Evolutionary conservation across 2,113 vertebrate genomes (phyloP).

Genomic region (Myiozetetes cayanensis): DNA sequence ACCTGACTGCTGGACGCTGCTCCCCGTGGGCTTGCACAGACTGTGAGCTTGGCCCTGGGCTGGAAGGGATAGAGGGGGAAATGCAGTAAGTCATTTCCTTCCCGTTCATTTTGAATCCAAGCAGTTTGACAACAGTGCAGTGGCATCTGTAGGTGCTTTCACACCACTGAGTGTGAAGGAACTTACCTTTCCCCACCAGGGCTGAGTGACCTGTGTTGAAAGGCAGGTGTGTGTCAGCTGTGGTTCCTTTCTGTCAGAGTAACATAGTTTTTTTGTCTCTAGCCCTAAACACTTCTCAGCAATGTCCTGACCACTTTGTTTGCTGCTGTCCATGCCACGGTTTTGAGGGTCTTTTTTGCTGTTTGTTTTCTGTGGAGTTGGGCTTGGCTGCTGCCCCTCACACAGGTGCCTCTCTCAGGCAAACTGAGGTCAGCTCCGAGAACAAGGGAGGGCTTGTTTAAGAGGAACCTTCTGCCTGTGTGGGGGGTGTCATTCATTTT

Average conservation of each 20-base stretch:
- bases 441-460: background rate
- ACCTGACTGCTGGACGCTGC: background rate
- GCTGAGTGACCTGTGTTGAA: background rate
- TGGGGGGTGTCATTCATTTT: background rate
- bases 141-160: background rate
- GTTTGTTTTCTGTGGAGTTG: background rate
- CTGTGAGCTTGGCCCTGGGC: background rate
- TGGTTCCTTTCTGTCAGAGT: background rate
- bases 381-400: background rate
- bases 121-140: background rate
- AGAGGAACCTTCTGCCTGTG: rapidly evolving
- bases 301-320: rapidly evolving
- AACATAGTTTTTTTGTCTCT: rapidly evolving
- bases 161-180: background rate
- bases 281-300: background rate
- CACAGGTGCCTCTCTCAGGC: too few species aligned
- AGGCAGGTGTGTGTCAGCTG: background rate
- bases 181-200: rapidly evolving
- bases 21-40: background rate
- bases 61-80: background rate
- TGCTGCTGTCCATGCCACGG: rapidly evolving
- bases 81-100: background rate
- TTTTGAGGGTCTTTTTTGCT: background rate
- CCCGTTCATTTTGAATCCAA: background rate
- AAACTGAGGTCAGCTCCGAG: background rate